phyloP scores from a whole-genome alignment of 2,888 invertebrate genomes.

The Mystacides longicornis region DNA sequence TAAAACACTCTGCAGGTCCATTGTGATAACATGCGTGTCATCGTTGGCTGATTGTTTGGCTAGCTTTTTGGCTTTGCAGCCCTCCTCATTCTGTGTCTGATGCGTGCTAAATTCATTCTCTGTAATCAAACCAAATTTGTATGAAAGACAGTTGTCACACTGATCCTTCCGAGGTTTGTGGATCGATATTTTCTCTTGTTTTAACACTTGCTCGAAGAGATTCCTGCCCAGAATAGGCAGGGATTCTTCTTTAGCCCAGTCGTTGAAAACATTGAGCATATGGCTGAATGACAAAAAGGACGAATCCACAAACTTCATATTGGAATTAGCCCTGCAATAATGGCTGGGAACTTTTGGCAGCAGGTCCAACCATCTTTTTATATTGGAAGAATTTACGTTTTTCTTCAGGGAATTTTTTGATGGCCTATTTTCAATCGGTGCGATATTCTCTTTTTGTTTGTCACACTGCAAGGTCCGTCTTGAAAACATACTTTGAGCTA shows the following conservation, averaged over 20 bases:
- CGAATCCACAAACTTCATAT: constrained; percentile 4
- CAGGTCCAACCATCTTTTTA: constrained; percentile 4
- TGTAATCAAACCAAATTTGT: neutral
- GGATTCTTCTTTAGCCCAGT: neutral
- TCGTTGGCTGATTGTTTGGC: neutral
- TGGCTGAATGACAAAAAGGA: constrained; percentile 1
- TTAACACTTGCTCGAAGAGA: neutral
- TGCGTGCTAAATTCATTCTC: neutral
- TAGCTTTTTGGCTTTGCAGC: neutral
- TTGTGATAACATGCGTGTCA: constrained; percentile 3
- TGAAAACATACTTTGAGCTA: neutral
- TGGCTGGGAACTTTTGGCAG: constrained; percentile 6
- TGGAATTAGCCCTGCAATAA: constrained; percentile 7
- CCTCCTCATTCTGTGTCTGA: constrained; percentile 2
- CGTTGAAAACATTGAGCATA: neutral
- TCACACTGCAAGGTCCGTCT: neutral
- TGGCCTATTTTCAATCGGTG: neutral
- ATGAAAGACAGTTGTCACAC: neutral
- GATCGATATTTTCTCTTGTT: neutral
- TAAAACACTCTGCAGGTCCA: neutral
- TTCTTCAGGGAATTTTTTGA: neutral
- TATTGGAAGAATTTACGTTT: neutral
- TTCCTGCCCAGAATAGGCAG: constrained; percentile 1
- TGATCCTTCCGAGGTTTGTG: constrained; percentile 3
- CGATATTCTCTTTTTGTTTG: neutral